Conservation (phyloP, 1,140 invertebrate species). For the Drosophila ananassae region DNA sequence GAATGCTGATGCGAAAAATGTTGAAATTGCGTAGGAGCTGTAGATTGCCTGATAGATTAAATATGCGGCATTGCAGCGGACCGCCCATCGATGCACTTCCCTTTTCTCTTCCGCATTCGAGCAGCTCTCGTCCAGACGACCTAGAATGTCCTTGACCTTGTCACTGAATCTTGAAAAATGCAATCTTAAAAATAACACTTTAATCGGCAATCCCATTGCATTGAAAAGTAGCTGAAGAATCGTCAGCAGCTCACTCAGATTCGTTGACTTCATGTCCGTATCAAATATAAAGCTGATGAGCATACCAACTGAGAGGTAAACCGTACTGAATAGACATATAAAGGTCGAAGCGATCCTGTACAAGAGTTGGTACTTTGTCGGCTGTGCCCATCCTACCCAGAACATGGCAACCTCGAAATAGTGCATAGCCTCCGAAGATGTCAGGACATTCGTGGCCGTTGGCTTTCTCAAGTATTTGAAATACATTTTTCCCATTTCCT, state of each 20-base stretch:
- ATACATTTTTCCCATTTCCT: constrained; percentile 14
- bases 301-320: constrained; percentile 40
- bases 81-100: constrained; percentile 25
- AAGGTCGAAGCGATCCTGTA: background rate
- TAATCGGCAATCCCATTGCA: constrained; percentile 17
- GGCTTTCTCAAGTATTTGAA: constrained; percentile 29
- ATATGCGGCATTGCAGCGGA: constrained; percentile 36
- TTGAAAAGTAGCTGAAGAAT: constrained; percentile 47
- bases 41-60: constrained; percentile 21
- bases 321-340: background rate
- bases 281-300: constrained; percentile 16
- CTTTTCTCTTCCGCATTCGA: constrained; percentile 2
- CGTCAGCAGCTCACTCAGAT: constrained; percentile 26
- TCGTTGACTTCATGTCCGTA: constrained; percentile 26
- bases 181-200: constrained; percentile 1
- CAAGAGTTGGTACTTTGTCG: background rate
- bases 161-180: constrained; percentile 11
- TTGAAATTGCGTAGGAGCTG: constrained; percentile 9
- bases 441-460: background rate
- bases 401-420: constrained; percentile 42
- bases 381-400: constrained; percentile 34
- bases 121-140: constrained; percentile 37
- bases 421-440: constrained; percentile 25
- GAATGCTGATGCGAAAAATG: background rate
- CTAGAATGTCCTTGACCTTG: constrained; percentile 19